Conservation (phyloP, 2,797 vertebrate species). For the Galagoides demidoff region DNA sequence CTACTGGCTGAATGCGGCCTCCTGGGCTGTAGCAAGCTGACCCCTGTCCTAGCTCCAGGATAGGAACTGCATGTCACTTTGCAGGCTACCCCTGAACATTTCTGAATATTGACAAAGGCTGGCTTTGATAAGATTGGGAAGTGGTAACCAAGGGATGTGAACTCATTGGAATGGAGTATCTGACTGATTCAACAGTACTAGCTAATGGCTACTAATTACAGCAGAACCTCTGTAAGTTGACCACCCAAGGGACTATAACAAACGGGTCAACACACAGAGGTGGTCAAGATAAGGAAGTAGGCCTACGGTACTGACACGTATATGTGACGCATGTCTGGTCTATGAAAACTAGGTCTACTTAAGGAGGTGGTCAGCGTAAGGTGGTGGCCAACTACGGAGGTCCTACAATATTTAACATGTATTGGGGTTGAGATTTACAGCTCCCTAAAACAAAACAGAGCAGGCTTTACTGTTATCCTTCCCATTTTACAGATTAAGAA, state of each 20-base stretch:
- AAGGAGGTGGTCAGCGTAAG: too few species aligned
- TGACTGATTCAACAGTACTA: rapidly evolving
- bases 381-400: too few species aligned
- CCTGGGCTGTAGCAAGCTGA: rapidly evolving
- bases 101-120: not conserved
- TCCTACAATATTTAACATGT: too few species aligned
- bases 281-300: too few species aligned
- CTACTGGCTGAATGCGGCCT: rapidly evolving
- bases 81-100: not conserved
- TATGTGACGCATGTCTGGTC: too few species aligned
- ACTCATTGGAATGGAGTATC: rapidly evolving
- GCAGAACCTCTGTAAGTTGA: too few species aligned
- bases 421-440: not conserved
- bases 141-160: not conserved
- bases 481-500: rapidly evolving
- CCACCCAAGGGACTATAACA: too few species aligned
- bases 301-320: too few species aligned
- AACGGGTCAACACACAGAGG: too few species aligned
- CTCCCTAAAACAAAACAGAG: rapidly evolving
- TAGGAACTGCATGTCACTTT: not conserved
- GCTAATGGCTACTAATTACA: rapidly evolving
- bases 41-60: not conserved
- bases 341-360: too few species aligned
- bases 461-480: rapidly evolving
- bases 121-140: not conserved